Percentiles rank a stretch among this genome's conserved stretches.
These are phyloP conservation scores for Rhimphoctona megacephalus DNA, from an alignment of 2,888 invertebrate genomes.

Conservation along the genomic window DNA sequence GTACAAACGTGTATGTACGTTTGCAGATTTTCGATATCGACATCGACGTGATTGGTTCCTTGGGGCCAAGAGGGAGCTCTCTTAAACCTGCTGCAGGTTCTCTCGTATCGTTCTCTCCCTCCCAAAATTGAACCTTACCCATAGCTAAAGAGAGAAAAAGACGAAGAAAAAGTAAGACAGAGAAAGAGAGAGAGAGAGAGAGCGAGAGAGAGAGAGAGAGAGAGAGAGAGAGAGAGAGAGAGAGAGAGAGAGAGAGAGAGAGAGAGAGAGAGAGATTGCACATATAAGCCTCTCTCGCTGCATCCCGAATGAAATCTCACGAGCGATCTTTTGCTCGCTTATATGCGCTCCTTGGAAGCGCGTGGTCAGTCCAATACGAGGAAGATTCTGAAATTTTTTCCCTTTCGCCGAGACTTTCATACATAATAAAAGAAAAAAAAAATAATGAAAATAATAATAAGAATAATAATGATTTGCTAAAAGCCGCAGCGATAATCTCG, in stretches of 20 bases:
- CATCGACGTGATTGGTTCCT: slow-evolving; percentile 69
- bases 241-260: slow-evolving; percentile 38
- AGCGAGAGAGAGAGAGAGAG: slow-evolving; percentile 39
- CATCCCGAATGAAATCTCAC: slow-evolving; percentile 68
- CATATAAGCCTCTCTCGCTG: slow-evolving; percentile 50
- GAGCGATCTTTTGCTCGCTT: slow-evolving; percentile 62
- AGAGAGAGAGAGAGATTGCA: slow-evolving; percentile 45
- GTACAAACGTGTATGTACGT: slow-evolving; percentile 43
- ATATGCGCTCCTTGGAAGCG: slow-evolving; percentile 33
- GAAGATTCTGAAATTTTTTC: slow-evolving; percentile 18
- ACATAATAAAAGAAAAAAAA: slow-evolving; percentile 25
- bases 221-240: slow-evolving; percentile 18
- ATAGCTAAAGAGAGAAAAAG: slow-evolving; percentile 31
- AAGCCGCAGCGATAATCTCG: slow-evolving; percentile 44
- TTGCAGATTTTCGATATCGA: slow-evolving; percentile 69
- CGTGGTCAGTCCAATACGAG: slow-evolving; percentile 51
- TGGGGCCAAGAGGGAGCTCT: slow-evolving; percentile 61
- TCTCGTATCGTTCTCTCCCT: slow-evolving; percentile 11
- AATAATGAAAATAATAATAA: slow-evolving; percentile 22
- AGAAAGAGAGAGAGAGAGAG: slow-evolving; percentile 38
- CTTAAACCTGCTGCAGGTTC: slow-evolving; percentile 36
- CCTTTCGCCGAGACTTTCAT: slow-evolving; percentile 31
- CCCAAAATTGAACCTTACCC: slow-evolving; percentile 65
- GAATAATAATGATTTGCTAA: slow-evolving; percentile 35
- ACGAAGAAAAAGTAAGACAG: slow-evolving; percentile 36